phyloP scores from a whole-genome alignment of 2,797 vertebrate species.

The Champsocephalus gunnari region DNA sequence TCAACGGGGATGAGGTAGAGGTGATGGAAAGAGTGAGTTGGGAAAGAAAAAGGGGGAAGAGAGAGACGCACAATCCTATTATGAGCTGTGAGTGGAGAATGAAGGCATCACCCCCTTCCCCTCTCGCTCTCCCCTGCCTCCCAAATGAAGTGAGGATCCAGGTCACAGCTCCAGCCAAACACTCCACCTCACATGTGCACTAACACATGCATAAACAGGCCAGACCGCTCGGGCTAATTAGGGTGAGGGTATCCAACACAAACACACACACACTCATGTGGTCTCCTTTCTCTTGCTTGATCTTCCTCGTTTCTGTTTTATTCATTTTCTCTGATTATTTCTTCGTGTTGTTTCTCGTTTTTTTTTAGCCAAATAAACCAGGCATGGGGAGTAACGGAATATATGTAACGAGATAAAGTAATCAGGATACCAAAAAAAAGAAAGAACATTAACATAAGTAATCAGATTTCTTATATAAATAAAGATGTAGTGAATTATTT shows the following conservation, averaged over 20 bases:
- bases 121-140: conserved; percentile 36
- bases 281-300: conserved; percentile 45
- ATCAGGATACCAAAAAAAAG: no score
- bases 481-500: no score
- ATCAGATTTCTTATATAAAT: no score
- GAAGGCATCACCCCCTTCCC: conserved; percentile 64
- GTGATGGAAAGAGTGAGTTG: conserved; percentile 51
- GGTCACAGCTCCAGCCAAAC: conserved; percentile 76
- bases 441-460: no score
- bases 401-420: no score
- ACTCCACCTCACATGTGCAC: conserved; percentile 45
- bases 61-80: conserved; percentile 75
- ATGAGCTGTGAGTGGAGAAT: conserved; percentile 75
- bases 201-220: conserved; percentile 54
- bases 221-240: conserved; percentile 70
- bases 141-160: conserved; percentile 73
- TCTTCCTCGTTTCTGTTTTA: conserved; percentile 39
- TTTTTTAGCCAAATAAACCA: conserved; percentile 7
- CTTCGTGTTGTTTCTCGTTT: background rate
- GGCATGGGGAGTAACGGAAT: no score
- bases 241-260: conserved; percentile 36
- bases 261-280: conserved; percentile 52
- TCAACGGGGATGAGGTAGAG: conserved; percentile 24
- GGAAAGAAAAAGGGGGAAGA: conserved; percentile 32
- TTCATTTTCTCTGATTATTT: conserved; percentile 39